Evolutionary conservation across 1,140 invertebrate species (phyloP), one percentile per base, ranked within the genome.

Genomic region (Thereuonema tuberculata): DNA sequence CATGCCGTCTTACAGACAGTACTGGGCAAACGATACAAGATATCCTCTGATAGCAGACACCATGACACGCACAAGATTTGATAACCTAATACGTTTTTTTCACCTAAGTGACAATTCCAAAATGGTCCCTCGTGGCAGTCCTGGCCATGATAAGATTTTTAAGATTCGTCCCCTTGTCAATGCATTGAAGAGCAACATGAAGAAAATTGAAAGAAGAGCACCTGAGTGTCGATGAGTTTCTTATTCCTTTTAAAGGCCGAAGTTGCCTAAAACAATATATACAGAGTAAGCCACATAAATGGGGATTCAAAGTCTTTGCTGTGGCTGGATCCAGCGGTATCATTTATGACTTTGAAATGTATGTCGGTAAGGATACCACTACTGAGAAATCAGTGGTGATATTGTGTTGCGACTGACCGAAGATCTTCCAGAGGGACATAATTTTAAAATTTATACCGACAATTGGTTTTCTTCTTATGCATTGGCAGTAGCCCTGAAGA

Each of bases 241-340:
- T 76, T 67, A 71, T 75, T 62, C 65, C 70, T 5, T 76, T 69
- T 43, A 77, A 74, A 68, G 70, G 72, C 2, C 59, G 62, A 53
- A 65, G 71, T 62, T 63, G 63, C 60, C 69, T 72, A 58, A 73
- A 74, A 53, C 58, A 64, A 31, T 67, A 68, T 55, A 62, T 64
- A 5, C 58, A 29, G 27, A 61, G 55, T 28, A 67, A 67, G 59
- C 66, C 61, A 1, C 49, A 68, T 15, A 61, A 63, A 61, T 66
- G 64, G 66, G 65, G 67, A 9, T 63, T 61, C 54, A 66, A 68
- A 61, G 29, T 67, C 14, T 63, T 62, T 63, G 56, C 53, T 1
- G 31, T 62, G 23, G 43, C 50, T 29, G 62, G 61, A 50, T 56
- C 23, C 3, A 37, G 20, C 15, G 66, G 66, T 23, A 29, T 68